Evolutionary conservation across 2,888 invertebrate genomes (phyloP).

Genomic region (Oscheius sp.): DNA sequence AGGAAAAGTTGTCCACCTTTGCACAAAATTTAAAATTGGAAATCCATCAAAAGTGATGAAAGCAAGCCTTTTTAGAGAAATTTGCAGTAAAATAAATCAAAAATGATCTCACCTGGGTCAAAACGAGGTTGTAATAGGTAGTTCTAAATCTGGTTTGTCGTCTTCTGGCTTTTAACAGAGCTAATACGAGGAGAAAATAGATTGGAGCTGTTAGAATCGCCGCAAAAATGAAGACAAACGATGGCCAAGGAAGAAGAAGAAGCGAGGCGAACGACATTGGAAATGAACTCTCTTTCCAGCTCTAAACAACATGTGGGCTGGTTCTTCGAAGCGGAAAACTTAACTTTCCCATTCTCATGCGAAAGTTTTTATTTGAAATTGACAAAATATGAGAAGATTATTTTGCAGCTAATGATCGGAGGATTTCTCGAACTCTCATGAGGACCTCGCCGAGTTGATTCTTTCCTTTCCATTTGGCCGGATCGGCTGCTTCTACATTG

Average conservation of each 20-base stretch:
- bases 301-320: too few species aligned
- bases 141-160: not conserved
- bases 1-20: not conserved
- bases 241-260: conserved; percentile 1
- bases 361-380: not conserved
- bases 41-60: too few species aligned
- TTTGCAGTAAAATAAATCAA: too few species aligned
- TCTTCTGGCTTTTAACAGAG: not conserved
- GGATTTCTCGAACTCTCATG: not conserved
- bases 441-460: conserved; percentile 5
- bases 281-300: not conserved
- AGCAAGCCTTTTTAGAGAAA: too few species aligned
- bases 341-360: not conserved
- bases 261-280: not conserved
- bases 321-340: too few species aligned
- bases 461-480: not conserved
- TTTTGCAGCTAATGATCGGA: not conserved
- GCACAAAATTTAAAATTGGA: too few species aligned
- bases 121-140: conserved; percentile 8
- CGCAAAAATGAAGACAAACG: not conserved
- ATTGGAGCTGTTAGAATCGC: not conserved
- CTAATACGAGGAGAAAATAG: conserved; percentile 1
- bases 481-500: not conserved
- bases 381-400: not conserved
- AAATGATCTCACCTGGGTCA: conserved; percentile 18